These are phyloP conservation scores for Hydraecia micacea DNA, from an alignment of 2,888 invertebrate species.

Conservation along the genomic window DNA sequence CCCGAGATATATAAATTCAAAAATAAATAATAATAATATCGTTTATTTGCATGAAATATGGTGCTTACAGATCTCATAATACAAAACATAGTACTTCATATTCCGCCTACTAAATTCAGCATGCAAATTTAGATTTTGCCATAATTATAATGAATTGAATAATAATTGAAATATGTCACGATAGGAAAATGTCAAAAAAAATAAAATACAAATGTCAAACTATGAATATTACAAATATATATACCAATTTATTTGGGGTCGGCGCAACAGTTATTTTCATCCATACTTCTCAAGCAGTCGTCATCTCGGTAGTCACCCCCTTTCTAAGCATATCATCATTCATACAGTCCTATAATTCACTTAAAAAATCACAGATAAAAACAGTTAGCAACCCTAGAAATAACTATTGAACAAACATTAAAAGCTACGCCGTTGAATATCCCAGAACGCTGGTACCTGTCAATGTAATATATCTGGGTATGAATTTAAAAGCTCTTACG, in stretches of 20 bases:
- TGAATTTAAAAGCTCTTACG: conserved; percentile 63
- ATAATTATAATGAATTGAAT: no score
- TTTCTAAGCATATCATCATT: background rate
- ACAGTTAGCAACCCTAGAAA: conserved; percentile 4
- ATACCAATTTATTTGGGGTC: background rate
- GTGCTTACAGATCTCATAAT: no score
- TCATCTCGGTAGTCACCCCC: background rate
- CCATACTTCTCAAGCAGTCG: background rate
- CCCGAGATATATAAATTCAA: no score
- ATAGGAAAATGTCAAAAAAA: no score
- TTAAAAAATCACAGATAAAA: conserved; percentile 10
- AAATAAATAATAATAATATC: no score
- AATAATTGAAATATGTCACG: no score
- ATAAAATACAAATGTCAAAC: no score
- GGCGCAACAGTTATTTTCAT: background rate
- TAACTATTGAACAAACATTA: conserved; percentile 28
- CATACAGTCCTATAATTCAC: background rate
- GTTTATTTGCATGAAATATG: no score
- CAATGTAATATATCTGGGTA: conserved; percentile 40
- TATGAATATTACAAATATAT: no score
- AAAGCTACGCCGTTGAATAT: conserved; percentile 19
- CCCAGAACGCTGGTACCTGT: conserved; percentile 28
- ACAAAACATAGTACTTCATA: no score
- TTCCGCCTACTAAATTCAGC: no score
- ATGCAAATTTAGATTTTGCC: no score